Evolutionary conservation across 2,888 invertebrate species (phyloP).

Genomic region (Euplexia lucipara): DNA sequence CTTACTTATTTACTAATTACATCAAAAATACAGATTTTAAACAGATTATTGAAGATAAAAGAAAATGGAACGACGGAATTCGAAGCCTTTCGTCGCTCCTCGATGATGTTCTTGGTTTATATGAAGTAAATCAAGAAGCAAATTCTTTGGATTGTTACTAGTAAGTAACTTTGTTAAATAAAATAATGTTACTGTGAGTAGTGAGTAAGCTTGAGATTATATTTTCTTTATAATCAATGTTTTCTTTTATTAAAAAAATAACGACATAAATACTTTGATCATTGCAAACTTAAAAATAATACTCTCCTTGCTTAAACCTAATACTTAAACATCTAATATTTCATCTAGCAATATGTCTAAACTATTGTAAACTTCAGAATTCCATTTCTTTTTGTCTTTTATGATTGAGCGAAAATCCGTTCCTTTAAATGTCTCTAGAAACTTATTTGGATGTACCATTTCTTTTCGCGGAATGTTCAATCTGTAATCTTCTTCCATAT

Average conservation of each 20-base stretch:
- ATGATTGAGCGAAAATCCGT: constrained; percentile 90
- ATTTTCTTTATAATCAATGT: constrained; percentile 40
- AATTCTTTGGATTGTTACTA: constrained; percentile 94
- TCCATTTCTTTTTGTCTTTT: constrained; percentile 90
- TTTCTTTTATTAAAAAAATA: constrained; percentile 9
- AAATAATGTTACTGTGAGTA: constrained; percentile 24
- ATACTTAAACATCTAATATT: constrained; percentile 52
- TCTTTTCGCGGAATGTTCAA: constrained; percentile 31
- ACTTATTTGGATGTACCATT: constrained; percentile 64
- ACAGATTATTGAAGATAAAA: constrained; percentile 91
- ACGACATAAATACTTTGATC: constrained; percentile 27
- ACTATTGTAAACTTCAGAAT: constrained; percentile 87
- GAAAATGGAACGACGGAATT: constrained; percentile 92
- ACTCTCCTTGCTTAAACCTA: constrained; percentile 11
- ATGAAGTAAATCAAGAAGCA: constrained; percentile 88
- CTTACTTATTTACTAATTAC: constrained; percentile 91
- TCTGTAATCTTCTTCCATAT: constrained; percentile 46
- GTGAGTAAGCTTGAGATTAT: constrained; percentile 54
- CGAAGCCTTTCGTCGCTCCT: constrained; percentile 93
- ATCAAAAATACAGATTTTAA: constrained; percentile 92
- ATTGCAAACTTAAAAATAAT: constrained; percentile 15
- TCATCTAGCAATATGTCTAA: constrained; percentile 72
- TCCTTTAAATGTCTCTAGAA: constrained; percentile 71
- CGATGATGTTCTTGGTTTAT: constrained; percentile 93
- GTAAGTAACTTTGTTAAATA: too few species aligned